Evolutionary conservation across 2,797 vertebrate species (phyloP).

Genomic region (Heterohyrax brucei): DNA sequence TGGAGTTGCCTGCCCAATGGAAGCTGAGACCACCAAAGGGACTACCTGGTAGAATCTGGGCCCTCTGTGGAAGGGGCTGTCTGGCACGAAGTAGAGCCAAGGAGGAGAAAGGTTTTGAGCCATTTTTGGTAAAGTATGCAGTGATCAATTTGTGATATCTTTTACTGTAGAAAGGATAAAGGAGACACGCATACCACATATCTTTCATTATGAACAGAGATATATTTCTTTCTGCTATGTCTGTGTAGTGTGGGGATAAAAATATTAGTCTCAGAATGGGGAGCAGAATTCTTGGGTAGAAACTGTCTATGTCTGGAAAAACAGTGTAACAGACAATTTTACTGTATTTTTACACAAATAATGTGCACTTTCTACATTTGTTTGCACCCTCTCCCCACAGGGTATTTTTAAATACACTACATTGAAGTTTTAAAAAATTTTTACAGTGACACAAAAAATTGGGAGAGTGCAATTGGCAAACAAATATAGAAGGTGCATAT

Average conservation of each 20-base stretch:
- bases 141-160: not conserved
- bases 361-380: no score
- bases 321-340: not conserved
- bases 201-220: slow-evolving; percentile 14
- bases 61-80: not conserved
- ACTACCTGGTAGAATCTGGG: not conserved
- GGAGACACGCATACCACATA: not conserved
- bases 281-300: not conserved
- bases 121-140: not conserved
- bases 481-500: no score
- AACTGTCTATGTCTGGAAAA: slow-evolving; percentile 7
- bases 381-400: no score
- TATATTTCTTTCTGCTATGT: slow-evolving; percentile 8
- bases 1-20: not conserved
- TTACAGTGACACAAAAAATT: no score
- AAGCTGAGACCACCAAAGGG: not conserved
- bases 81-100: not conserved
- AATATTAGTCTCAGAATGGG: slow-evolving; percentile 6
- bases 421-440: no score
- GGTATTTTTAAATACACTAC: no score
- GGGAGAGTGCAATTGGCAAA: no score
- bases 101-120: slow-evolving; percentile 7
- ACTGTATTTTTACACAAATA: not conserved
- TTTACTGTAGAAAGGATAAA: slow-evolving; percentile 14
- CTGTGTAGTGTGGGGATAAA: not conserved